Evolutionary conservation across 2,113 vertebrate species (phyloP).

Genomic region (Chloroceryle aenea): DNA sequence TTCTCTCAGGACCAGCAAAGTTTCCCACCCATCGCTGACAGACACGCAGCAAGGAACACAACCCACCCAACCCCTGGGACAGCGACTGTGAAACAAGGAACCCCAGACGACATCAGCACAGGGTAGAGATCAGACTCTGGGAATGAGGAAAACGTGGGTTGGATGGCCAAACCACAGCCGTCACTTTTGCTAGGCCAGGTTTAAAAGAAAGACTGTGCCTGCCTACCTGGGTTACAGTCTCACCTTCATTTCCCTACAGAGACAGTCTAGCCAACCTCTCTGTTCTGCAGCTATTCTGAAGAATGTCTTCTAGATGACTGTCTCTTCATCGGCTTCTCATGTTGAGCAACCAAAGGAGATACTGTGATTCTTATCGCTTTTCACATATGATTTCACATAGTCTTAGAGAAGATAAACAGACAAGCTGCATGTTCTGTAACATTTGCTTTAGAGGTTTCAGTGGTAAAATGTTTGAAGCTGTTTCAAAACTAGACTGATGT

Average conservation of each 20-base stretch:
- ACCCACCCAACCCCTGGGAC: not conserved
- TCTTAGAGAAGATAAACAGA: conserved; percentile 45
- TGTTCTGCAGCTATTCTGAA: conserved; percentile 36
- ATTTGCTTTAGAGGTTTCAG: conserved; percentile 50
- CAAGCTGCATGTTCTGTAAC: conserved; percentile 34
- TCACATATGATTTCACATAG: conserved; percentile 34
- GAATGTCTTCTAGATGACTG: conserved; percentile 30
- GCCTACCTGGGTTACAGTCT: not conserved
- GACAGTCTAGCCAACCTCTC: not conserved
- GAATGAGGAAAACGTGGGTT: accelerated
- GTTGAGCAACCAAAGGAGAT: conserved; percentile 49
- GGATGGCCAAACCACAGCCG: not conserved
- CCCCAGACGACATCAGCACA: not conserved
- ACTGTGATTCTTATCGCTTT: conserved; percentile 46
- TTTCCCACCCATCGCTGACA: not conserved
- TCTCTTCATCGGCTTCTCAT: conserved; percentile 51
- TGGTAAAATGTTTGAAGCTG: conserved; percentile 37
- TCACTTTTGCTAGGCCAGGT: not conserved
- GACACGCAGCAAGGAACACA: not conserved
- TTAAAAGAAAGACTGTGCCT: not conserved
- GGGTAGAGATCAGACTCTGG: accelerated
- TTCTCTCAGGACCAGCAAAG: not conserved
- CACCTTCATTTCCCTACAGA: not conserved
- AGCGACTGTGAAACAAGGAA: not conserved
- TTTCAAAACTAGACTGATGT: conserved; percentile 49